Evolutionary conservation across 1,140 invertebrate species (phyloP).

Genomic region (Periplaneta americana): DNA sequence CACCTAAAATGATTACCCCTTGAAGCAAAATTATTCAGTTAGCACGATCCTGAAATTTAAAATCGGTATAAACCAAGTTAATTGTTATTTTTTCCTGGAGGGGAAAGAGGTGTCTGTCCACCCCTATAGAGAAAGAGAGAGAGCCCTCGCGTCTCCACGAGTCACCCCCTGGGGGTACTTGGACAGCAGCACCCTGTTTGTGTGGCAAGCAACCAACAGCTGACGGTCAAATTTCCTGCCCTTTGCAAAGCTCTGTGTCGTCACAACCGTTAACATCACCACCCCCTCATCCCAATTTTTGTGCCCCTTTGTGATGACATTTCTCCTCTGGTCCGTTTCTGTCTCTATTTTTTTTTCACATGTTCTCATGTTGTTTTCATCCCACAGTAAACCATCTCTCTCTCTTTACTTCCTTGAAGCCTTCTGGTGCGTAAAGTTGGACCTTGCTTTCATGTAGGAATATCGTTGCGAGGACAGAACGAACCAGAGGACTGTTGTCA

Average conservation of each 20-base stretch:
- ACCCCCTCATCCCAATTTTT: background rate
- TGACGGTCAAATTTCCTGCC: conserved; percentile 13
- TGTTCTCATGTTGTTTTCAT: background rate
- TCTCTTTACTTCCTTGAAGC: background rate
- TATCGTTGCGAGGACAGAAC: no score
- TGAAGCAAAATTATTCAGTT: background rate
- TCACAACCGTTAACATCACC: background rate
- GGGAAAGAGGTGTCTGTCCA: no score
- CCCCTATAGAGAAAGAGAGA: background rate
- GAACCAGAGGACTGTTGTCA: no score
- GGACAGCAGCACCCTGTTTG: background rate
- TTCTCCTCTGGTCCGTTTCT: background rate
- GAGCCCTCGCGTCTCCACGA: no score
- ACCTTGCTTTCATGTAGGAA: background rate
- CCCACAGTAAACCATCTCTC: no score
- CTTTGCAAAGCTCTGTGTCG: conserved; percentile 1
- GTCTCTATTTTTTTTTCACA: background rate
- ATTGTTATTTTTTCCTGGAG: no score
- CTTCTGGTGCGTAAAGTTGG: background rate
- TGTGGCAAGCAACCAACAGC: conserved; percentile 5
- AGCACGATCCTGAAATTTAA: background rate
- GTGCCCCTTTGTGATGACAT: background rate
- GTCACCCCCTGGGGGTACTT: background rate
- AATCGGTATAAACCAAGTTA: no score
- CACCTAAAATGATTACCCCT: background rate